Conservation (phyloP, 2,113 vertebrate species). For the Euleptes europaea region DNA sequence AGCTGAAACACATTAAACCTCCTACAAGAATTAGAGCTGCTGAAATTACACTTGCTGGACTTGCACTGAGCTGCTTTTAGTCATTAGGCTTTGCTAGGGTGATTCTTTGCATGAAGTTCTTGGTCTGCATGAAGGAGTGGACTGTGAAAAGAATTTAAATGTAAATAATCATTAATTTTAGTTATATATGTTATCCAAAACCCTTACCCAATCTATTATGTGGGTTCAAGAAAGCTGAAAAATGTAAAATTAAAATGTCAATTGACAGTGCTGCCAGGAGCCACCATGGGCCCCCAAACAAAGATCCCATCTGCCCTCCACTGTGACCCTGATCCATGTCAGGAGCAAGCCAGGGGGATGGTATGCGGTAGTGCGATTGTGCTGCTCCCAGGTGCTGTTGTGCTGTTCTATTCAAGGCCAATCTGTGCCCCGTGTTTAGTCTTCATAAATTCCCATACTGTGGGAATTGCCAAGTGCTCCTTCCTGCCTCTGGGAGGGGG, state of each 20-base stretch:
- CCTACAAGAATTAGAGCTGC: neutral
- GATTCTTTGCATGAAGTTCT: accelerated
- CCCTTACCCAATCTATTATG: neutral
- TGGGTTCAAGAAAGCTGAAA: neutral
- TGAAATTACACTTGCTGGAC: neutral
- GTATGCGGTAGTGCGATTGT: too few relatives aligned
- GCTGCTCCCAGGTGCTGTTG: too few relatives aligned
- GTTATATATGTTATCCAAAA: neutral
- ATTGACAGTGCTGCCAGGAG: neutral
- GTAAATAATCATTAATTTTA: neutral
- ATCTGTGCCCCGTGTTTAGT: too few relatives aligned
- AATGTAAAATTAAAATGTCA: neutral
- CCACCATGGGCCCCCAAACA: too few relatives aligned
- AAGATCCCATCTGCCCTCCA: neutral
- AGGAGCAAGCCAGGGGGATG: too few relatives aligned
- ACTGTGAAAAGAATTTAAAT: neutral
- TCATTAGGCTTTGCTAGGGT: neutral
- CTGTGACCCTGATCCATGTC: too few relatives aligned
- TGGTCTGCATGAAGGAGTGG: accelerated
- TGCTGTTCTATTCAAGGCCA: too few relatives aligned
- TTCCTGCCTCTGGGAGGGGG: too few relatives aligned
- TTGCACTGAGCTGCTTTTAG: neutral
- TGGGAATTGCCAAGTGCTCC: too few relatives aligned
- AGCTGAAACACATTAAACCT: neutral
- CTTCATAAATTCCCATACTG: too few relatives aligned